phyloP scores from a whole-genome alignment of 2,113 vertebrate species.

The Xiphophorus couchianus region DNA sequence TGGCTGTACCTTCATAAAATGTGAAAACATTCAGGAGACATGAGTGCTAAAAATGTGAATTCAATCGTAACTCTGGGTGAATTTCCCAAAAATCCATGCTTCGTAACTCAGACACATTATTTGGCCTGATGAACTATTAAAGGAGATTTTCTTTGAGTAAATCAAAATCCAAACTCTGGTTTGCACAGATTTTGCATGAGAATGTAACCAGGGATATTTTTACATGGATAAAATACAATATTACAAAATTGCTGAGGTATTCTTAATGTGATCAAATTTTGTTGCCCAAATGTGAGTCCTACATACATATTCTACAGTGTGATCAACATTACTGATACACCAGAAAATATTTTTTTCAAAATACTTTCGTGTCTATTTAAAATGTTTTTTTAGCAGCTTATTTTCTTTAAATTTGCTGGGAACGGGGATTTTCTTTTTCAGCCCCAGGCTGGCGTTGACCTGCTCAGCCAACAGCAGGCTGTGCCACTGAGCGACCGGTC shows the following conservation, averaged over 20 bases:
- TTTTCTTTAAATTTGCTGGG: conserved; percentile 52
- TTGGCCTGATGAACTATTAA: too few relatives aligned
- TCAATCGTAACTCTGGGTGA: too few relatives aligned
- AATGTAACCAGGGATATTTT: neutral
- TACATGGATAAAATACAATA: neutral
- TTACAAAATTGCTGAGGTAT: neutral
- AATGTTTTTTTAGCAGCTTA: neutral
- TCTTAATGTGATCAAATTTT: neutral
- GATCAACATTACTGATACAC: neutral
- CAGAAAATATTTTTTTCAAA: neutral
- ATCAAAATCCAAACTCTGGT: too few relatives aligned
- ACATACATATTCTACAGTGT: neutral
- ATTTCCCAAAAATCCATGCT: too few relatives aligned
- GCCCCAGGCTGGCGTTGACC: conserved; percentile 80
- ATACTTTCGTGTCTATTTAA: neutral
- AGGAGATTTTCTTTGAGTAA: too few relatives aligned
- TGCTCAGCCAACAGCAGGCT: conserved; percentile 84
- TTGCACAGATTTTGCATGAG: too few relatives aligned
- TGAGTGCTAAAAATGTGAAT: too few relatives aligned
- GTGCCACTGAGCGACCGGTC: conserved; percentile 94
- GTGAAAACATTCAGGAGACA: too few relatives aligned
- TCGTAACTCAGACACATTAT: too few relatives aligned
- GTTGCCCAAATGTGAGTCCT: neutral
- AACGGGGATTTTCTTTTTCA: conserved; percentile 81
- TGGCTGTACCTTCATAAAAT: too few relatives aligned